Evolutionary conservation across 2,113 vertebrate genomes (phyloP).

Genomic region (Propithecus coquereli): DNA sequence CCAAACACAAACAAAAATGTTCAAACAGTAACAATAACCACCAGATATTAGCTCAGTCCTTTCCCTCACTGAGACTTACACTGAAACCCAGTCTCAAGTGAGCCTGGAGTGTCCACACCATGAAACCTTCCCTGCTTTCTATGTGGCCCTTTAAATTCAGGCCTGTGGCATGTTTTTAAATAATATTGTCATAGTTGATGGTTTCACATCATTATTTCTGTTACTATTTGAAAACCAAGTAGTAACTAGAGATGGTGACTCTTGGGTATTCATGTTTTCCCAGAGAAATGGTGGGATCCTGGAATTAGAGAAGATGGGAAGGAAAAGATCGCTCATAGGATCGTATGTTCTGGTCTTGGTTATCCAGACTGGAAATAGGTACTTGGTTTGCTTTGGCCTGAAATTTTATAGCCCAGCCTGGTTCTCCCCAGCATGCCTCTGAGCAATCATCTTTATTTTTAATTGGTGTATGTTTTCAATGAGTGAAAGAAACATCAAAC

Average conservation of each 20-base stretch:
- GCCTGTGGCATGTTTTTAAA: not conserved
- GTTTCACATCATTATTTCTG: not conserved
- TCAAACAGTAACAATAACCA: not conserved
- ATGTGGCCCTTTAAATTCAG: not conserved
- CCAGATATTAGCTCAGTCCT: not conserved
- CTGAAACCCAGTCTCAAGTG: no score
- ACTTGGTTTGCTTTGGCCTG: not conserved
- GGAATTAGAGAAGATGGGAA: not conserved
- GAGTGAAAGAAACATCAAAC: not conserved
- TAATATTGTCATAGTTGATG: not conserved
- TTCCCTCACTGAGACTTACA: not conserved
- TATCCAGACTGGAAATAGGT: not conserved
- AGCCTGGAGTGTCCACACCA: fast-evolving
- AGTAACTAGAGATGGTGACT: not conserved
- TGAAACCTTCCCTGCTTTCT: not conserved
- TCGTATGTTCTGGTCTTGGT: not conserved
- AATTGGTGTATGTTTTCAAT: not conserved
- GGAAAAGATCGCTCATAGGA: not conserved
- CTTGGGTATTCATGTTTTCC: not conserved
- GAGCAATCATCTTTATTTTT: not conserved
- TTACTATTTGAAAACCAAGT: not conserved
- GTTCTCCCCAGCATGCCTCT: not conserved
- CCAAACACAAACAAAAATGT: not conserved
- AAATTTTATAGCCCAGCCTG: not conserved
- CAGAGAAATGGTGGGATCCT: not conserved